phyloP scores from a whole-genome alignment of 92 coral and sea anemone species.

The Parazoanthus atlanticus region DNA sequence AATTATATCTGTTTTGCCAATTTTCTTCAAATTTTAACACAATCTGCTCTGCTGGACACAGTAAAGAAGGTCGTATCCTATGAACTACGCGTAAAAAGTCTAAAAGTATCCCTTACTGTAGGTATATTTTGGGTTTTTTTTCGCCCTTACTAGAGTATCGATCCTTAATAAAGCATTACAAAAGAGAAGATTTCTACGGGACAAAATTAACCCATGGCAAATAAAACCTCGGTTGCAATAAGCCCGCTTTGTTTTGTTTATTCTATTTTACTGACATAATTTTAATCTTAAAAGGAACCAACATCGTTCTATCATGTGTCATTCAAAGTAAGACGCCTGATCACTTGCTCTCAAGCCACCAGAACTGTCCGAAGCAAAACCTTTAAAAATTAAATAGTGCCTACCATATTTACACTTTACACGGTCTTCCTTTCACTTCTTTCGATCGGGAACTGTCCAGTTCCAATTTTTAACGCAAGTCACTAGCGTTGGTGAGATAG shows the following conservation, averaged over 20 bases:
- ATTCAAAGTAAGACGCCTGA: constrained; percentile 22
- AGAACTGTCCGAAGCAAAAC: constrained; percentile 31
- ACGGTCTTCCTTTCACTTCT: constrained; percentile 18
- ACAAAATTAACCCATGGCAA: not conserved
- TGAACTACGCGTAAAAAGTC: not conserved
- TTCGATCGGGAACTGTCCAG: constrained; percentile 5
- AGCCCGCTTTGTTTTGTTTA: constrained; percentile 40
- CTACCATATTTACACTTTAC: constrained; percentile 49
- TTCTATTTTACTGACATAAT: constrained; percentile 21
- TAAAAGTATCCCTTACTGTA: too few relatives aligned
- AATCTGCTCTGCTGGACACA: too few relatives aligned
- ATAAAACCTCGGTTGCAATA: not conserved
- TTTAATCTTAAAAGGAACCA: constrained; percentile 41
- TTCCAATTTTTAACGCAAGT: constrained; percentile 19
- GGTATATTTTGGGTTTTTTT: too few relatives aligned
- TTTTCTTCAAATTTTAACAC: too few relatives aligned
- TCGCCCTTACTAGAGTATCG: not conserved
- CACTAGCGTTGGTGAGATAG: constrained; percentile 23
- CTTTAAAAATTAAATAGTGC: constrained; percentile 49
- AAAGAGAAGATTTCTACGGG: too few relatives aligned
- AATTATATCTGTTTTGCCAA: too few relatives aligned
- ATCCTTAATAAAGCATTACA: too few relatives aligned
- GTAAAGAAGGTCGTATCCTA: not conserved
- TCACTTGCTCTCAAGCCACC: not conserved
- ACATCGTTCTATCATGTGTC: constrained; percentile 12